A percentile compares a stretch with the other conserved stretches of the same genome.
Conservation (phyloP, 2,113 vertebrate genomes). For the Ophthalmolycus amberensis region DNA sequence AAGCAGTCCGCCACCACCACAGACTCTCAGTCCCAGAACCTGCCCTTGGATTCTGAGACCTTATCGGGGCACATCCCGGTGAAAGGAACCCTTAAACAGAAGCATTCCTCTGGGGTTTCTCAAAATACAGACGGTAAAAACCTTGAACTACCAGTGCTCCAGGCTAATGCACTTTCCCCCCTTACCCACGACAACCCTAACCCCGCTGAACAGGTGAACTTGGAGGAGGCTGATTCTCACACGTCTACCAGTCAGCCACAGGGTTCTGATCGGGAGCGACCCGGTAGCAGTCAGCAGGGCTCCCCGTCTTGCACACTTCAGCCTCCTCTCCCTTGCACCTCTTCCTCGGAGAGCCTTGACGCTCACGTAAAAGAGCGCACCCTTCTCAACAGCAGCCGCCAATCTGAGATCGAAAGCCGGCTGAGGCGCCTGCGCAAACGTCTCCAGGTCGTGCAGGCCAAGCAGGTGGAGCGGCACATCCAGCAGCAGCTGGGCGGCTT, state of each 20-base stretch:
- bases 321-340: conserved; percentile 50
- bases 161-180: conserved; percentile 60
- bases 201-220: conserved; percentile 66
- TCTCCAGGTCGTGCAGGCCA: conserved; percentile 97
- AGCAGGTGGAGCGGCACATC: conserved; percentile 97
- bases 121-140: conserved; percentile 68
- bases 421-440: conserved; percentile 93
- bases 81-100: conserved; percentile 80
- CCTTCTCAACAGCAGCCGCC: conserved; percentile 86
- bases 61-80: conserved; percentile 88
- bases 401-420: conserved; percentile 91
- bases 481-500: conserved; percentile 96
- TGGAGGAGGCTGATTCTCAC: conserved; percentile 62
- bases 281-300: conserved; percentile 75
- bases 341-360: conserved; percentile 83
- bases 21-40: conserved; percentile 68
- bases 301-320: conserved; percentile 64
- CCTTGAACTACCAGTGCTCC: conserved; percentile 62
- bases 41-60: conserved; percentile 81
- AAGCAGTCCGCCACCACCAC: conserved; percentile 80
- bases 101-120: conserved; percentile 73
- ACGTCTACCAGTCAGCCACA: conserved; percentile 26
- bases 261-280: conserved; percentile 66
- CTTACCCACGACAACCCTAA: conserved; percentile 81
- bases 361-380: conserved; percentile 89